Conservation (phyloP, 2,113 vertebrate species). For the Lipotes vexillifer region DNA sequence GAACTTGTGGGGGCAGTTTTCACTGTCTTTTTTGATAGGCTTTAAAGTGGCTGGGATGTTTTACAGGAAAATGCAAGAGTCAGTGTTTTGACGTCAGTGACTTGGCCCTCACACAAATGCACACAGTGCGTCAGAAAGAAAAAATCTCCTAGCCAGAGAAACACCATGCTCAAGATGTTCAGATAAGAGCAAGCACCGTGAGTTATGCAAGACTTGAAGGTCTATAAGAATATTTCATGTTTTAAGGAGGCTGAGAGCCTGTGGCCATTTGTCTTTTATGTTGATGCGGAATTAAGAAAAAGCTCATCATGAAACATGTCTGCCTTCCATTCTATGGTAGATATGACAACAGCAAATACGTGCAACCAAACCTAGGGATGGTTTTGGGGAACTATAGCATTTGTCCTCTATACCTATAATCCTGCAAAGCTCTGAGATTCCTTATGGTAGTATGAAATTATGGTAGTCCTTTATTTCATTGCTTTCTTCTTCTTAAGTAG, state of each 20-base stretch:
- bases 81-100: constrained; percentile 40
- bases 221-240: background rate
- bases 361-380: background rate
- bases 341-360: background rate
- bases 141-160: background rate
- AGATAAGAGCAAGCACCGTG: background rate
- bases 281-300: constrained; percentile 10
- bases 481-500: background rate
- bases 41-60: background rate
- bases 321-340: background rate
- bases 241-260: background rate
- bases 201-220: background rate
- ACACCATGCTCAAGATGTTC: background rate
- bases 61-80: background rate
- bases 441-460: background rate
- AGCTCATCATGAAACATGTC: accelerated
- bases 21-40: background rate
- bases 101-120: background rate
- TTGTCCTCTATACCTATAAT: background rate
- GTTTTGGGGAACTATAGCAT: background rate
- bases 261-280: background rate
- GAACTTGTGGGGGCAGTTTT: constrained; percentile 13
- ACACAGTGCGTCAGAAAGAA: background rate
- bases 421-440: background rate
- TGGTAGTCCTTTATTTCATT: background rate